Evolutionary conservation across 2,797 vertebrate species (phyloP), one percentile per base, ranked within the genome.

Genomic region (Babyrousa celebensis): DNA sequence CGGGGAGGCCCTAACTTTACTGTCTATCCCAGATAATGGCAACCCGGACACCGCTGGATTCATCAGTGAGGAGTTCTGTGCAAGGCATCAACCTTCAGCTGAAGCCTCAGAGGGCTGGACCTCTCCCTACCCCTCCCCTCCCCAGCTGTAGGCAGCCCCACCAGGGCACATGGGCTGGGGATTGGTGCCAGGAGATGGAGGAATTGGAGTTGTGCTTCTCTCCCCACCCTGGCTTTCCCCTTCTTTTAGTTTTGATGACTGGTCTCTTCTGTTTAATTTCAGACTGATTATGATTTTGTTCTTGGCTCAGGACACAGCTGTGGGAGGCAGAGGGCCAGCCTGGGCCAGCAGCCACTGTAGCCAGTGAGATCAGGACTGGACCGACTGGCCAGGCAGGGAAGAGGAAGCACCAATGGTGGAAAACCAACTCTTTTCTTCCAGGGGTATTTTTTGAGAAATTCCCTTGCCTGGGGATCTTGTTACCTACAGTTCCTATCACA

Each of bases 101-200:
- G 29, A 29, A 83, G 12, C 21, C 43, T 20, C 11, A 21, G 10
- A 25, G 2, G 4, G 32, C 4, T 25, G 48, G 48, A 7, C 65
- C 6, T 10, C 11, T 3, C 4, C 6, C n/a, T 36, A 48, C 12
- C 18, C 3, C 1, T 5, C 3, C n/a, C 32, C 20, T 58, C n/a
- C 7, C 32, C n/a, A 29, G 32, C 6, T 48, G 3, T 77, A 40
- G 23, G 10, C 3, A 1, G 1, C 29, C 15, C 63, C 3, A 4
- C 17, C 14, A n/a, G 52, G 18, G n/a, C 2, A 52, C 6, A 6
- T 36, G 48, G 48, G 32, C 23, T 17, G 54, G 15, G 3, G 54
- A 21, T 0, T 1, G 12, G 4, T 75, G 52, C 40, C n/a, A 60
- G 48, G 32, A 12, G 23, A 36, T 20, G 0, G 7, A n/a, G 43